Base-by-base conservation (phyloP, 2,888 invertebrate species). In the Orthosia cruda region DNA sequence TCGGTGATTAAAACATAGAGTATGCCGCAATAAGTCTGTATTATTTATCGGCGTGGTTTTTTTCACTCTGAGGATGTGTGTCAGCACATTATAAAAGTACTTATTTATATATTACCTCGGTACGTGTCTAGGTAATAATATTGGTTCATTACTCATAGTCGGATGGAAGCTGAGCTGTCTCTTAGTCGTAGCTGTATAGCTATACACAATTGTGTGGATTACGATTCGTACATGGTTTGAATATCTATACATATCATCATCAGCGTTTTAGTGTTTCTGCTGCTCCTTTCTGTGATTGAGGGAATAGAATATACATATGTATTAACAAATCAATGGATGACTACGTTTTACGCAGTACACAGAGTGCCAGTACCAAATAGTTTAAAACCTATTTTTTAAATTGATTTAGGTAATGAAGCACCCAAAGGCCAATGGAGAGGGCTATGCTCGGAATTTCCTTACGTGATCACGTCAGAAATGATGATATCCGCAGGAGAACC, bases 1-100 rank as follows among this genome's bases (percentile, higher is more conserved):
- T 49, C 58, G 55, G 77, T 87, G 84, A 85, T 84, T 87, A 77
- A 64, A 74, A 77, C 79, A 50, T 69, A 40, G 80, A 80, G 58
- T 80, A 83, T 81, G 78, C 67, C 65, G 70, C 74, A 73, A 73
- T 77, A 40, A 4, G 7, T 52, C 49, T 72, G 50, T 81, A 74
- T 52, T 71, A 77, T 76, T 67, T 74, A 77, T 64, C 40, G 26
- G 11, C 26, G 26, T 59, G 47, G 61, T 58, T 82, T 59, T 79
- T 61, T 9, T 40, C 40, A 57, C 23, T 61, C 26, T 45, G 16
- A 54, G 54, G n/a, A 58, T 66, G 49, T 80, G 47, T 82, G 80
- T 69, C 75, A 79, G 49, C 67, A 67, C 20, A 68, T 79, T 64
- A 74, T 68, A 65, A 65, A 79, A 62, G 52, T 63, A 68, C 45